phyloP scores from a whole-genome alignment of 2,113 vertebrate species.

The Sitta europaea region DNA sequence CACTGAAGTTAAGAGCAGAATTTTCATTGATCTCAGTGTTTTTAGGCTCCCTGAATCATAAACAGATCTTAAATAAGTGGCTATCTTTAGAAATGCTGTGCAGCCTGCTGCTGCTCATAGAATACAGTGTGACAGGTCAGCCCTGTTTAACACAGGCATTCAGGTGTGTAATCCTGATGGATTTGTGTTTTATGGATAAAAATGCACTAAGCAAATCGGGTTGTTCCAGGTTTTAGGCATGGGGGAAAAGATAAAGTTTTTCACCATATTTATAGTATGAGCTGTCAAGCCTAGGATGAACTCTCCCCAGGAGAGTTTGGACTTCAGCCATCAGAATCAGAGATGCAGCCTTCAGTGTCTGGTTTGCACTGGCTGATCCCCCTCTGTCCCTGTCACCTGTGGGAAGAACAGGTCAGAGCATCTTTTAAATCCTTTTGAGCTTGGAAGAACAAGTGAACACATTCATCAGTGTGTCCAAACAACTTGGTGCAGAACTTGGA shows the following conservation, averaged over 20 bases:
- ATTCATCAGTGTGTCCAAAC: background rate
- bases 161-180: background rate
- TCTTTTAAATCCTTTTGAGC: background rate
- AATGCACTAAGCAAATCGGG: rapidly evolving
- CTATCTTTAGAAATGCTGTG: background rate
- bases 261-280: background rate
- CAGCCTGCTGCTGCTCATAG: background rate
- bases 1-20: background rate
- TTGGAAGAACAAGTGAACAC: background rate
- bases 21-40: background rate
- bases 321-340: background rate
- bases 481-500: background rate
- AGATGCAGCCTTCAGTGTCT: background rate
- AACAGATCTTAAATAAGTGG: background rate
- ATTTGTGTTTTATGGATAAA: background rate
- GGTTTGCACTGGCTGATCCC: background rate
- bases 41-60: background rate
- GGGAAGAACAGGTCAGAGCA: background rate
- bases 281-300: background rate
- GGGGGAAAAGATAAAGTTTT: background rate
- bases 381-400: background rate
- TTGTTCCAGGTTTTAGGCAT: background rate
- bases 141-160: background rate
- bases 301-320: background rate
- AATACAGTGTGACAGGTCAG: background rate